phyloP scores from a whole-genome alignment of 2,888 invertebrate species.

The Pheosia gnoma region DNA sequence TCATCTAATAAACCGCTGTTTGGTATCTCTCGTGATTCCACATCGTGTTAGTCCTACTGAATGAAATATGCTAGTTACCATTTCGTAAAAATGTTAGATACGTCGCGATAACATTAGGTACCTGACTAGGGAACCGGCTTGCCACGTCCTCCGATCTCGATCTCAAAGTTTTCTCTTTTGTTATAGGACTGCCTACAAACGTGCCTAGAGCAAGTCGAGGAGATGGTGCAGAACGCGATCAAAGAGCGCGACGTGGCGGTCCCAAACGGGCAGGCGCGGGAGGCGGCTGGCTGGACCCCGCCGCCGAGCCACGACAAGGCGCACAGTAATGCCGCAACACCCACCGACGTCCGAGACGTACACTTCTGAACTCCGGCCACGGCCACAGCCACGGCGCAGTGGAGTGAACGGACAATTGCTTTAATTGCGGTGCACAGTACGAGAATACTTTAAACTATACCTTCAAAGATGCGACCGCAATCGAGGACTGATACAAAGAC shows the following conservation, averaged over 20 bases:
- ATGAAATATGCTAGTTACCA: neutral
- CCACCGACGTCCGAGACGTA: slow-evolving; percentile 93
- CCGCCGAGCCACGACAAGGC: slow-evolving; percentile 82
- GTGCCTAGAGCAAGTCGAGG: slow-evolving; percentile 91
- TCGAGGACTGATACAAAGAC: slow-evolving; percentile 81
- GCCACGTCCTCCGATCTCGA: neutral
- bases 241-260: slow-evolving; percentile 64
- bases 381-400: slow-evolving; percentile 19
- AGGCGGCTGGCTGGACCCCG: slow-evolving; percentile 73
- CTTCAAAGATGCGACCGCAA: slow-evolving; percentile 72
- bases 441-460: slow-evolving; percentile 79
- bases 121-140: no score
- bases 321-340: slow-evolving; percentile 90
- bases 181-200: slow-evolving; percentile 91
- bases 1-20: slow-evolving; percentile 1
- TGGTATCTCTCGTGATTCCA: slow-evolving; percentile 2
- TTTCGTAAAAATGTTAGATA: no score
- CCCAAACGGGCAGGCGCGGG: slow-evolving; percentile 78
- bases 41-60: neutral
- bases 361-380: slow-evolving; percentile 84
- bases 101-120: no score
- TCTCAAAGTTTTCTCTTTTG: slow-evolving; percentile 25
- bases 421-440: slow-evolving; percentile 78
- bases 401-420: slow-evolving; percentile 51
- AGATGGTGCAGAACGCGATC: slow-evolving; percentile 87